Evolutionary conservation across 2,888 invertebrate genomes (phyloP).

Genomic region (Choristoneura rosaceana): DNA sequence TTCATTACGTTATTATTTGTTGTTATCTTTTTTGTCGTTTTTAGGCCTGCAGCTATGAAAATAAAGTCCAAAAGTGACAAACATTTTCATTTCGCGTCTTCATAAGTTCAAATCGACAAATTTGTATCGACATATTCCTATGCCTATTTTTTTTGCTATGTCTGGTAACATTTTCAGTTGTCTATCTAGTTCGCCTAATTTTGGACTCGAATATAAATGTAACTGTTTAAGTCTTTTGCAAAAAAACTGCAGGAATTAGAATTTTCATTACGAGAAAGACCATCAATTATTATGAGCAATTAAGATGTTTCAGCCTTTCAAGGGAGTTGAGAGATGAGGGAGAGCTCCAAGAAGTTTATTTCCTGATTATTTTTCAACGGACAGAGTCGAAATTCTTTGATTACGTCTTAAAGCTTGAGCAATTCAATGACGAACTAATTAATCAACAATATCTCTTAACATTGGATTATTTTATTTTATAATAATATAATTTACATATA

Average conservation of each 20-base stretch:
- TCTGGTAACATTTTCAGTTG: too few relatives aligned
- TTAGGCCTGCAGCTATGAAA: too few relatives aligned
- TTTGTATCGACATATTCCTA: too few relatives aligned
- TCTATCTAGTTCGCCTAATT: too few relatives aligned
- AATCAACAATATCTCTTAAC: neutral
- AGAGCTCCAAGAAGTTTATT: slow-evolving; percentile 2
- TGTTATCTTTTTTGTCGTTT: too few relatives aligned
- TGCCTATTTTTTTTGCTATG: too few relatives aligned
- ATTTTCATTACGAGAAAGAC: neutral
- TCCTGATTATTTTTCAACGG: slow-evolving; percentile 5
- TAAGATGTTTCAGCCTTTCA: slow-evolving; percentile 1
- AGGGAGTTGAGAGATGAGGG: neutral
- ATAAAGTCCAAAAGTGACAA: too few relatives aligned
- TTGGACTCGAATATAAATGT: too few relatives aligned
- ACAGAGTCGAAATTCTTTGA: neutral
- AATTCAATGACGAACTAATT: neutral
- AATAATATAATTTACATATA: too few relatives aligned
- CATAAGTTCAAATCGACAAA: too few relatives aligned
- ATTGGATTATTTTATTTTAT: neutral
- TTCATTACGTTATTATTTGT: too few relatives aligned
- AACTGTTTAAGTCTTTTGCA: neutral
- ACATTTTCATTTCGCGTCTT: too few relatives aligned
- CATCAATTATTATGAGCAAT: slow-evolving; percentile 7
- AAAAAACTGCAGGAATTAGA: neutral
- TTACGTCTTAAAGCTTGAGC: neutral